Conservation (phyloP, 2,888 invertebrate genomes). For the Hedychridium roseum region DNA sequence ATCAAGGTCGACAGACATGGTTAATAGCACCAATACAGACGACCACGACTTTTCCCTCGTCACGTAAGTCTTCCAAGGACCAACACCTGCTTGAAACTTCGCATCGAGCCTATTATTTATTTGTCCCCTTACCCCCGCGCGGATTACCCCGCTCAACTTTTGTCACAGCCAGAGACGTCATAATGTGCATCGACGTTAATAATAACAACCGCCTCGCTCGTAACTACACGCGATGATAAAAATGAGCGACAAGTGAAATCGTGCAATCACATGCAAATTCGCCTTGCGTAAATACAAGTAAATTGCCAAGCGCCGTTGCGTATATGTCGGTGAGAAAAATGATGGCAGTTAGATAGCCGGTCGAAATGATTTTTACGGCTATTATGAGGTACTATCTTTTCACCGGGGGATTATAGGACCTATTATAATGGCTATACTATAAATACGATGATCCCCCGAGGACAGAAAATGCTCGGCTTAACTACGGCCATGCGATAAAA, state of each 20-base stretch:
- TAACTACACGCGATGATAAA: neutral
- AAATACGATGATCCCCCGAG: neutral
- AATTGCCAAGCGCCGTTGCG: too few relatives aligned
- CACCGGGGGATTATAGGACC: neutral
- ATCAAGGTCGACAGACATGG: neutral
- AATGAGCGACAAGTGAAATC: neutral
- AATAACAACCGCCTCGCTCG: neutral
- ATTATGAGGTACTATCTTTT: neutral
- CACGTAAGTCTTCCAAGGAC: neutral
- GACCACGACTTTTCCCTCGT: neutral
- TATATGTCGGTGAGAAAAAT: too few relatives aligned
- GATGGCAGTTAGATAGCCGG: too few relatives aligned
- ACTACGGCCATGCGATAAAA: conserved; percentile 17
- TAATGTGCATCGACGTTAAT: neutral
- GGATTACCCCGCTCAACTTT: neutral
- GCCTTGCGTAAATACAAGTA: too few relatives aligned
- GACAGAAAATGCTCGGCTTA: conserved; percentile 13
- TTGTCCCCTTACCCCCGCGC: neutral
- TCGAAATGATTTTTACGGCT: neutral
- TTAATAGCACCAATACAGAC: neutral
- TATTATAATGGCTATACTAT: neutral
- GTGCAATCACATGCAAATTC: too few relatives aligned
- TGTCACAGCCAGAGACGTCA: neutral
- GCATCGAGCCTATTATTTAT: neutral
- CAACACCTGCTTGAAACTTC: neutral